These are phyloP conservation scores for Sciurus niger DNA, from an alignment of 2,113 vertebrate genomes.

Conservation along the genomic window DNA sequence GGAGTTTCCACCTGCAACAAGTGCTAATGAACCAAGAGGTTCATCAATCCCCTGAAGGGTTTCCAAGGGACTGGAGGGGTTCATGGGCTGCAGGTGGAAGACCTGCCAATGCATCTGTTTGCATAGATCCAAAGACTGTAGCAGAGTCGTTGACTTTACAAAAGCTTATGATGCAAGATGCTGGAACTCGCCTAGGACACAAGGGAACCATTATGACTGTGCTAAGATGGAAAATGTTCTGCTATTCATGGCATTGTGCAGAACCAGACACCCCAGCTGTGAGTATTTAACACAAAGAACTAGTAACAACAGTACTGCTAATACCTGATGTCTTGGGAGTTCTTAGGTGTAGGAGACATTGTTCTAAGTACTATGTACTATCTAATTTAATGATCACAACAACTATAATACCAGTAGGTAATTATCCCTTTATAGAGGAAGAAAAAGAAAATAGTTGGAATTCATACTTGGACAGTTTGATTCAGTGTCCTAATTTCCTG, in stretches of 20 bases:
- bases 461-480: no score
- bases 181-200: not conserved
- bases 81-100: not conserved
- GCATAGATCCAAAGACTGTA: not conserved
- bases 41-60: not conserved
- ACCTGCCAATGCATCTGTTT: not conserved
- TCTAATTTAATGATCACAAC: not conserved
- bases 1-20: not conserved
- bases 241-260: not conserved
- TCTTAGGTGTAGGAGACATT: not conserved
- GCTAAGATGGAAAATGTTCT: not conserved
- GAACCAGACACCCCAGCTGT: not conserved
- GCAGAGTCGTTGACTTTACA: not conserved
- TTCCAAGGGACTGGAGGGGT: not conserved
- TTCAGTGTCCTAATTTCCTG: not conserved
- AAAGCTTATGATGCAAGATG: not conserved
- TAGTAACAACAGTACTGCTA: not conserved
- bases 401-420: not conserved
- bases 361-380: not conserved
- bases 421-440: not conserved
- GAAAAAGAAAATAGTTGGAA: not conserved
- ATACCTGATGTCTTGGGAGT: not conserved
- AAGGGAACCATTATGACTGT: not conserved
- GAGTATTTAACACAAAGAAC: not conserved
- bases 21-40: not conserved